Base-by-base conservation (phyloP, 2,113 vertebrate species). In the Cyphomyrus discorhynchus region DNA sequence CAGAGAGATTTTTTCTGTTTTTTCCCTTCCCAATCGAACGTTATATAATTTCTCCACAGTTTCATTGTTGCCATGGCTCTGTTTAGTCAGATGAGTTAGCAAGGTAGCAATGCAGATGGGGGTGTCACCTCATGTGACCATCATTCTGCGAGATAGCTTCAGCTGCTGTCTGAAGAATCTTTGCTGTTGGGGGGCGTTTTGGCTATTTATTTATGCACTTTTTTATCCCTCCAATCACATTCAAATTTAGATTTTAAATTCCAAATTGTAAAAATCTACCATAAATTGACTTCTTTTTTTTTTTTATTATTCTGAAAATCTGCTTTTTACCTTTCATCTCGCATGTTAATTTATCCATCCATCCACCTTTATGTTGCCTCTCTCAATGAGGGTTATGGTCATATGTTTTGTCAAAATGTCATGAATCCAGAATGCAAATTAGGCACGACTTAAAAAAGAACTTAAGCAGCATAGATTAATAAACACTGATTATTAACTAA, bases 401-500 rank as follows among this genome's bases (percentile, higher is more conserved):
- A 39, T 17, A 42, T 19, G 74, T 39, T 80, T 42, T 19, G 13
- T 80, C 35, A 80, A 80, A 85, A 45, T 85, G 42, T 85, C 21
- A 85, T 27, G 19, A 85, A 85, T 85, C 21, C 82, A 5, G 45
- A 85, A 85, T 85, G 35, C 46, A 46, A 47, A 24, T 85, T 27
- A 85, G 82, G 35, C 74, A 80, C 42, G 39, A 84, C 8, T 84
- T 84, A 47, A 24, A 80, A 80, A 35, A 21, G 80, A 94, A 95
- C 94, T 95, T 94, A 94, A 94, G 92, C 92, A 87, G 62, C 89
- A 89, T 90, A 85, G 31, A 87, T 92, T 90, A 90, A 90, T 91
- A 90, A 91, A 91, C 70, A 53, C 89, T 62, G 31, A 46, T 90
- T 89, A 39, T 90, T 89, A 92, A 92, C 35, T 19, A 80, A 17